Base-by-base conservation (phyloP, 92 coral and sea anemone genomes). In the Pocillopora grandis region DNA sequence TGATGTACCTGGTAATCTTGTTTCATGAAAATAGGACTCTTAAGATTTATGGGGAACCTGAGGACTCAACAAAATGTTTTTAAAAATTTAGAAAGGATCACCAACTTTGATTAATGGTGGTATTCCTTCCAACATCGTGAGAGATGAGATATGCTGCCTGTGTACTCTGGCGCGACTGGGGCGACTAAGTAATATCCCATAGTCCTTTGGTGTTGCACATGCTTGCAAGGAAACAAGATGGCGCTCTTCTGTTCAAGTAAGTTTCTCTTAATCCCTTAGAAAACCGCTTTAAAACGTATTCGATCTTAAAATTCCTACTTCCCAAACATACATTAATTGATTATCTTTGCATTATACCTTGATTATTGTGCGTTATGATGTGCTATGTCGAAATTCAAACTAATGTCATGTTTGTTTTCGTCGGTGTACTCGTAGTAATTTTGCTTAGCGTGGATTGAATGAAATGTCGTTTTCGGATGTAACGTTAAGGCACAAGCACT, bases 211-310 rank as follows among this genome's bases (percentile, higher is more conserved):
- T 75, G 86, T 74, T 87, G 82, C 97, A 86, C 91, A 90, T 87
- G 94, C 89, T 80, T 69, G 60, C 62, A 83, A 85, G 85, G 88
- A 93, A 93, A 85, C 98, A 97, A 97, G 90, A 97, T 97, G 99
- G 98, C 99, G 99, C 92, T 97, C 82, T 90, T 86, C 82, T 97
- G 99, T 89, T 95, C 99, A 94, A 97, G 99, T 97, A 91, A 94
- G 99, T 92, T 12, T 52, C 17, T 21, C 81, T 85, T 57, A 61
- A 10, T 27, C 33, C 74, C 68, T 76, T 80, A 64, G 76, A 19
- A 76, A 62, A 60, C 23, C 60, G 77, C 72, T 17, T 18, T 42
- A 60, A 19, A 78, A 36, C 23, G 70, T 15, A 27, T 75, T 52
- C 48, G 68, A 84, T 76, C 33, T 71, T 58, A 14, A 33, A 19